Evolutionary conservation across 2,888 invertebrate species (phyloP), one percentile per base, ranked within the genome.

Genomic region (Cephus runcator): DNA sequence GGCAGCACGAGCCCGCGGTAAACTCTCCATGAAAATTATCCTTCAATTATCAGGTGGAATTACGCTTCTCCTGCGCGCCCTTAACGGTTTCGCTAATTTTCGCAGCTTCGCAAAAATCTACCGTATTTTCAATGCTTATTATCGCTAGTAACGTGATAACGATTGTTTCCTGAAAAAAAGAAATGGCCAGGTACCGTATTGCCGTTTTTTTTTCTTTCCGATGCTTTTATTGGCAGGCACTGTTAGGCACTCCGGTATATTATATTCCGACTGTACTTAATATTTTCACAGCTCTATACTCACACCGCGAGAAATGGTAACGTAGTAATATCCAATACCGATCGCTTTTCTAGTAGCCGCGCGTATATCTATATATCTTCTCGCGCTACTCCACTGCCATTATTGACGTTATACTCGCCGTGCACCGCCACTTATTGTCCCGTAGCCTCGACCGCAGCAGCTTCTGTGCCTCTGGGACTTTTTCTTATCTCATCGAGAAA

Each of bases 11-110:
- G 87, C 83, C 86, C 83, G 79, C 81, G 83, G 84, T 84, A 84
- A 84, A 84, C 85, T 80, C 81, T 82, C 84, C 85, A 85, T 88
- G 87, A 81, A 88, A 89, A 89, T 90, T 87, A 89, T 89, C 87
- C 87, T 87, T 85, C 86, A 88, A 90, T 90, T 90, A 89, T 88
- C 84, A 84, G 77, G 35, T 80, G 78, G 2, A 56, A 56, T 56
- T 9, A 9, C 56, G 56, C 56, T 56, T 23, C 23, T 23, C 56
- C 23, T 56, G 56, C 56, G 56, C 9, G 56, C 9, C 56, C 9
- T 56, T 56, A 56, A 56, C 56, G 56, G 23, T 56, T 23, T 9
- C 23, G 56, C 9, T 6, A 56, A 56, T 56, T 23, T 56, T 23
- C 23, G 23, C 23, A 56, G 9, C 23, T 23, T 6, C 1, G 56